A percentile compares a stretch with the other conserved stretches of the same genome.
Evolutionary conservation across 2,113 vertebrate species (phyloP).

Genomic region (Paramormyrops kingsleyae): DNA sequence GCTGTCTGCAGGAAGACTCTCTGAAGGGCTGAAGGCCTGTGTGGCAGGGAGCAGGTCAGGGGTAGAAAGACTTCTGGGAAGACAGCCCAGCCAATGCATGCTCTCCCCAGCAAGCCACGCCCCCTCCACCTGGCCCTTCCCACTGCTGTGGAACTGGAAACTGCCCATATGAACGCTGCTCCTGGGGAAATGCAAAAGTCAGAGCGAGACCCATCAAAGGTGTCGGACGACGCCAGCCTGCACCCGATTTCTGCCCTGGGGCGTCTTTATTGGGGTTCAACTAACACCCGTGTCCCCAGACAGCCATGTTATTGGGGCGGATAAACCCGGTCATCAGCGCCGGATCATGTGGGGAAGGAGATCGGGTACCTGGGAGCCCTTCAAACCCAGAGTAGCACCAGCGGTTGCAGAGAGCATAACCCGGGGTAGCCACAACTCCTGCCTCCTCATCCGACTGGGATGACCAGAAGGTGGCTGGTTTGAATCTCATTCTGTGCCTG

Average conservation of each 20-base stretch:
- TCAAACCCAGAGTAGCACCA: neutral
- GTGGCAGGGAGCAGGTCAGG: constrained; percentile 43
- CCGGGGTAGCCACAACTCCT: neutral
- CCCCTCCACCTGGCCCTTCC: constrained; percentile 43
- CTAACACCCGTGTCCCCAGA: neutral
- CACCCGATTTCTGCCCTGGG: neutral
- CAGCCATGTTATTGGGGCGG: neutral
- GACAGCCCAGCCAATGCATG: neutral
- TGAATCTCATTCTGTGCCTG: constrained; percentile 29
- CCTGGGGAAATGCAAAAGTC: constrained; percentile 5
- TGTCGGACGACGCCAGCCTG: neutral
- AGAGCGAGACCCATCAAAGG: neutral
- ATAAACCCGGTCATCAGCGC: neutral
- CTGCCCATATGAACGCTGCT: constrained; percentile 54
- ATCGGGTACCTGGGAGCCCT: neutral
- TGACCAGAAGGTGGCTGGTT: constrained; percentile 52
- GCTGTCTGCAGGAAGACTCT: constrained; percentile 45
- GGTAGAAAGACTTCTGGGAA: constrained; percentile 36
- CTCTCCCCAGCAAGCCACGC: constrained; percentile 32
- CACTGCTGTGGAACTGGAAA: constrained; percentile 66
- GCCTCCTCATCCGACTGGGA: neutral
- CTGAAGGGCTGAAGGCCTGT: constrained; percentile 51
- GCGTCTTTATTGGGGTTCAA: neutral
- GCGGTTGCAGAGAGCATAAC: neutral
- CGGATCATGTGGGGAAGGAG: neutral